Percentiles rank a stretch among this genome's conserved stretches.
Evolutionary conservation across 1,140 invertebrate genomes (phyloP).

Genomic region (Aethina tumida): DNA sequence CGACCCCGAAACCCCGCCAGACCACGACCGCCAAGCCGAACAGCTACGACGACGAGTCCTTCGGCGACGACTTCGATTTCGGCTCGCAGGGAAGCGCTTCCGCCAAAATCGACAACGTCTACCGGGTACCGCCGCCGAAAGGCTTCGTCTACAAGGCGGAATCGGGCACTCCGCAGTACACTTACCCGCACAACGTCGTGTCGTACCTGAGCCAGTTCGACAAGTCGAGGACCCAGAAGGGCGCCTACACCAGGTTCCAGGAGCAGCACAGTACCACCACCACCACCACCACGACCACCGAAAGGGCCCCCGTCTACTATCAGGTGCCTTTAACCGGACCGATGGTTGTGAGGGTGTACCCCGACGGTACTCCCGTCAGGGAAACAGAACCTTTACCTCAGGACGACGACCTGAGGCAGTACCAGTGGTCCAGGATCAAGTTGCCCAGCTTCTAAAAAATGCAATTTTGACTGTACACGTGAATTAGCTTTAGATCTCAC

Average conservation of each 20-base stretch:
- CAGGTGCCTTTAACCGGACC: conserved; percentile 37
- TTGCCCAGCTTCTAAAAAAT: conserved; percentile 23
- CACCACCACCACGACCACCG: conserved; percentile 9
- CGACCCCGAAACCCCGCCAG: conserved; percentile 17
- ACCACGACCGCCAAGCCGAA: conserved; percentile 28
- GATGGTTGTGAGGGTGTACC: conserved; percentile 51
- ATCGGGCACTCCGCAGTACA: conserved; percentile 8
- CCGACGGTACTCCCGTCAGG: conserved; percentile 54
- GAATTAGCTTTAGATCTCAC: too few species aligned
- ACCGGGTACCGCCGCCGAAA: conserved; percentile 26
- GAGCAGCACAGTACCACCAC: conserved; percentile 15
- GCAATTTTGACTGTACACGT: too few species aligned
- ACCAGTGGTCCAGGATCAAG: conserved; percentile 27
- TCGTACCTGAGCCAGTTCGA: conserved; percentile 7
- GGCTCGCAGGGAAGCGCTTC: conserved; percentile 22
- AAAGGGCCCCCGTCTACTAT: conserved; percentile 6
- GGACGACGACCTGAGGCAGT: conserved; percentile 53
- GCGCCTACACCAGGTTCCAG: conserved; percentile 20
- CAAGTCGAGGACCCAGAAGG: conserved; percentile 11
- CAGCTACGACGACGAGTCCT: conserved; percentile 20
- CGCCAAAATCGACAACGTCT: conserved; percentile 26
- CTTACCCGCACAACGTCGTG: conserved; percentile 13
- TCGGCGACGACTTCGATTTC: conserved; percentile 19
- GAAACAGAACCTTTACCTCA: conserved; percentile 42
- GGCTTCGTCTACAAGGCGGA: conserved; percentile 16